A percentile compares a stretch with the other conserved stretches of the same genome.
Evolutionary conservation across 2,888 invertebrate genomes (phyloP).

Genomic region (Temnothorax ravouxi): DNA sequence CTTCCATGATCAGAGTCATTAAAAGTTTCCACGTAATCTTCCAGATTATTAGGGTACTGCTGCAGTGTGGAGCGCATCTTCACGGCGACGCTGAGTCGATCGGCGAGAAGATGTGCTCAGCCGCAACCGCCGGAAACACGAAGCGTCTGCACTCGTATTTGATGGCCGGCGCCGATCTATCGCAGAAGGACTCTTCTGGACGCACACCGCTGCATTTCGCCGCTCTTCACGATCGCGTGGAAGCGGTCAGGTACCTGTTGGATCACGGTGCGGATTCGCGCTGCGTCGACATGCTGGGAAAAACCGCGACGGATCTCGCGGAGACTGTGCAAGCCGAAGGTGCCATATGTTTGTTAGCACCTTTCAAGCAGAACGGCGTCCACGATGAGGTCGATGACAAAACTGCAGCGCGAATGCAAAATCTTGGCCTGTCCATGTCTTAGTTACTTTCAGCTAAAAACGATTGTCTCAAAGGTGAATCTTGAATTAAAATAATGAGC

Average conservation of each 20-base stretch:
- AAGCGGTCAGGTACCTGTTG: conserved; percentile 87
- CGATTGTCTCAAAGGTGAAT: background rate
- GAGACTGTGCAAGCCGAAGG: conserved; percentile 55
- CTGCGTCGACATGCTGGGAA: conserved; percentile 87
- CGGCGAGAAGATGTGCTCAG: conserved; percentile 90
- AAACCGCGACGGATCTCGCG: conserved; percentile 88
- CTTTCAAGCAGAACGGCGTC: background rate
- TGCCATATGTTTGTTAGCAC: conserved; percentile 9
- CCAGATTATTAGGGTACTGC: conserved; percentile 89
- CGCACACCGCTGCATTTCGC: conserved; percentile 91
- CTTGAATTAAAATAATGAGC: background rate
- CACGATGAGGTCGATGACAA: background rate
- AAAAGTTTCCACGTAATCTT: conserved; percentile 10
- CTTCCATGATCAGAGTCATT: background rate
- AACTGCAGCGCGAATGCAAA: background rate
- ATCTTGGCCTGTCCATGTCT: background rate
- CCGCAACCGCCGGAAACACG: conserved; percentile 89
- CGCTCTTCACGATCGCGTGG: conserved; percentile 88
- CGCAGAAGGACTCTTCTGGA: conserved; percentile 88
- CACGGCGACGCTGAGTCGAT: conserved; percentile 88
- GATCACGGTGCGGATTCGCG: conserved; percentile 86
- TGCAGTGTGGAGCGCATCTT: conserved; percentile 92
- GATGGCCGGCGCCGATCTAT: conserved; percentile 91
- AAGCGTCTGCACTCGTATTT: conserved; percentile 88
- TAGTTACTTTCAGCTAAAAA: background rate